Evolutionary conservation across 2,113 vertebrate genomes (phyloP).

Genomic region (Ivindomyrus marchei): DNA sequence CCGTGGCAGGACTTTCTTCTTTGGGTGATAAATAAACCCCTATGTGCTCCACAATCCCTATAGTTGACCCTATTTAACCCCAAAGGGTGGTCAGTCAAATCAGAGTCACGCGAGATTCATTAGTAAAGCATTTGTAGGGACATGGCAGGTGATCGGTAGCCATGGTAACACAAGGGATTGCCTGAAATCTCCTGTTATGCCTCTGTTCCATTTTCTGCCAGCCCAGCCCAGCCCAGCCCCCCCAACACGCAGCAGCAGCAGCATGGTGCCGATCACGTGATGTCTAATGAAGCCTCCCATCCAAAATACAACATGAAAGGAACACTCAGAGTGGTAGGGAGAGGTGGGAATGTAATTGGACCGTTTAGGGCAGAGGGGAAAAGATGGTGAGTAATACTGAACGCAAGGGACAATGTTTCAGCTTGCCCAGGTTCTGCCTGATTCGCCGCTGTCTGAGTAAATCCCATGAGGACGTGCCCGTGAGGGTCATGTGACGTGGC

Average conservation of each 20-base stretch:
- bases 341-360: not conserved
- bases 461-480: not conserved
- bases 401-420: not conserved
- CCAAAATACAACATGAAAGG: not conserved
- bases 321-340: no score
- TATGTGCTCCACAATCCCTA: not conserved
- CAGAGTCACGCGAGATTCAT: not conserved
- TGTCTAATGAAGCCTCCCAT: not conserved
- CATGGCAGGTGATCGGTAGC: not conserved
- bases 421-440: not conserved
- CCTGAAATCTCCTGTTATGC: not conserved
- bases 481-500: not conserved
- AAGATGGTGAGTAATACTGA: not conserved
- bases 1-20: not conserved
- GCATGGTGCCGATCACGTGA: slow-evolving; percentile 1
- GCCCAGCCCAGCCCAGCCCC: not conserved
- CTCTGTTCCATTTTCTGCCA: not conserved
- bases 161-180: not conserved
- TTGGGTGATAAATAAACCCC: not conserved
- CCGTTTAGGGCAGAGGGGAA: not conserved
- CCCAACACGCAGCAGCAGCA: not conserved
- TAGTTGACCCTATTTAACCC: not conserved
- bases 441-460: not conserved
- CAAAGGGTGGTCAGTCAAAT: not conserved
- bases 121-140: not conserved